Base-by-base conservation (phyloP, 2,797 vertebrate species). In the Protosalanx chinensis region DNA sequence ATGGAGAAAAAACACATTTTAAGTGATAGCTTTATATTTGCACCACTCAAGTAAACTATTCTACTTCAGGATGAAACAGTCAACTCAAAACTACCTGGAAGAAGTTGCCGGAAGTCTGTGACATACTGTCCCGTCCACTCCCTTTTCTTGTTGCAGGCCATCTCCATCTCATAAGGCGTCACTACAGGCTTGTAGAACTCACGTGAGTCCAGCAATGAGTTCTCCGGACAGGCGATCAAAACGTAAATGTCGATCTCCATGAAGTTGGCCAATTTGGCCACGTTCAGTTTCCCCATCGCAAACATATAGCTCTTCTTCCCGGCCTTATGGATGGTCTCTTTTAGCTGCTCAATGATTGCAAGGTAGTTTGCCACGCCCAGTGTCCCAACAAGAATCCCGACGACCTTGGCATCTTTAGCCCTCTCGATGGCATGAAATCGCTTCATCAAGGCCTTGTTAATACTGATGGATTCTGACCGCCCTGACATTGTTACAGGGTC, bases 231-330 rank as follows among this genome's bases (percentile, higher is more conserved):
- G 1, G 98, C 94, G 18, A 99, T 88, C 20, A 99, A 81, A 73
- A 99, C 97, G 0, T 96, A 99, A 64, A 99, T 70, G 71, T 99
- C 97, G 56, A 99, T 93, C 80, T 99, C 98, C 1, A 91, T 87
- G 81, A 99, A 98, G 90, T 98, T 99, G 33, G 97, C 97, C 5
- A 99, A 91, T 71, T 99, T 99, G 64, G 96, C 89, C 0, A 97
- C 96, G 0, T 95, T 99, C 0, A 95, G 91, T 64, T 95, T 97
- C n/a, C 98, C 97, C 91, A 98, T 91, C 0, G 95, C 94, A 71
- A 99, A 93, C 0, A 94, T 91, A 68, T 99, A 98, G 90, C 94
- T 96, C 82, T 94, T 96, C 86, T 99, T 99, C 30, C 96, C 95
- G 0, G 96, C 95, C 27, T 82, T 85, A 67, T 6, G 76, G 70